Evolutionary conservation across 1,140 invertebrate species (phyloP), one percentile per base, ranked within the genome.

Genomic region (Ostrea edulis): DNA sequence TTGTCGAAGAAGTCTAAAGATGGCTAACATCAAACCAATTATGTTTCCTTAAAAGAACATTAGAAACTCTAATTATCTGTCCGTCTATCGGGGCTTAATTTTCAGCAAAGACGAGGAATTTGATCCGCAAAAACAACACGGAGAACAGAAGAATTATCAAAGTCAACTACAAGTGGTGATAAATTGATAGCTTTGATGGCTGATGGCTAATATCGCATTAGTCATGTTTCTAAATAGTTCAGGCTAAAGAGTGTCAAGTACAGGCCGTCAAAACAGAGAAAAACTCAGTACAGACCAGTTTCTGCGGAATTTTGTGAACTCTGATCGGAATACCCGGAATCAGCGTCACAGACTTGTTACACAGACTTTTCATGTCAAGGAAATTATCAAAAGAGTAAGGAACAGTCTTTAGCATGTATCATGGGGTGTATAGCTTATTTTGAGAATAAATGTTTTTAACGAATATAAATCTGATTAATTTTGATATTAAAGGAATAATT

Each of bases 21-120:
- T 83, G 82, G 44, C 82, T 83, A 53, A 83, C 82, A 83, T 83
- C 82, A 83, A 83, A 83, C 82, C 82, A 83, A 83, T 83, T 83
- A 83, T 83, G 53, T 53, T 83, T 83, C 82, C 44, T 53, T 83
- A 83, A 83, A 52, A 83, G 82, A 83, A 53, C 53, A 83, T 83
- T 83, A 83, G 82, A 54, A 53, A 54, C 51, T n/a, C 82, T 83
- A 83, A 83, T 83, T 83, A 83, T 83, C 82, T 83, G 82, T 83
- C 82, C 20, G 53, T 52, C 51, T 54, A 53, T 20, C 82, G 51
- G 44, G 53, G 82, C 82, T 83, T 83, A 83, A 83, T 83, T 83
- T 83, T 83, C 53, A 9, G 82, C 44, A 22, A 54, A 53, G 51
- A 52, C 20, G 35, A 14, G 82, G 82, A 83, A 83, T 52, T 83